Conservation (phyloP, 2,797 vertebrate species). For the Sparidentex hasta region DNA sequence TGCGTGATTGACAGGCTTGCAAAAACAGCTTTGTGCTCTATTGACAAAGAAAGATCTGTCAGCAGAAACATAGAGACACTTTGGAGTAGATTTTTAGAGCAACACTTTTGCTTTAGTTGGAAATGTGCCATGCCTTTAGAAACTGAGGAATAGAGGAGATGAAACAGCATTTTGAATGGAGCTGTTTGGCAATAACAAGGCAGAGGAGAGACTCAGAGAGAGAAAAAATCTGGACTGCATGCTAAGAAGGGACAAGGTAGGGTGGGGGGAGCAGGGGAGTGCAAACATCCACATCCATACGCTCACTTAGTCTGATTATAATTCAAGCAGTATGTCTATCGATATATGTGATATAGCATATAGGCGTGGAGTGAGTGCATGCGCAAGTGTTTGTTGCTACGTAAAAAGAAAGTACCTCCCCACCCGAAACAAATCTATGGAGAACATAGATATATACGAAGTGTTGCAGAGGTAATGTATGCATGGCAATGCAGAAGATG, state of each 20-base stretch:
- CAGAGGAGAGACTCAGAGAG: constrained; percentile 36
- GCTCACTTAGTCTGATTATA: constrained; percentile 34
- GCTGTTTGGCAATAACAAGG: constrained; percentile 51
- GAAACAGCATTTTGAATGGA: constrained; percentile 61
- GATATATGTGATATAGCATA: constrained; percentile 20
- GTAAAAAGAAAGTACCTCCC: background rate
- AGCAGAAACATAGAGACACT: constrained; percentile 30
- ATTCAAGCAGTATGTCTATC: constrained; percentile 36
- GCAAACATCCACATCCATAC: constrained; percentile 26
- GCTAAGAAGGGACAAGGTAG: constrained; percentile 14
- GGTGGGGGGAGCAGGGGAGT: constrained; percentile 7
- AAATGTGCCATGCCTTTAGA: constrained; percentile 53
- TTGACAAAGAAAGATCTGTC: constrained; percentile 41
- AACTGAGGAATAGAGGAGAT: constrained; percentile 50
- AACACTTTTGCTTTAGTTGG: constrained; percentile 34
- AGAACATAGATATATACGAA: constrained; percentile 29
- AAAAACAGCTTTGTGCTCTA: constrained; percentile 15
- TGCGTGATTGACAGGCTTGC: constrained; percentile 46
- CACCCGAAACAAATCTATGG: constrained; percentile 21
- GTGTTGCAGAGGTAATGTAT: constrained; percentile 40
- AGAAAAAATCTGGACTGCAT: constrained; percentile 48
- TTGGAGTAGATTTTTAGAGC: constrained; percentile 42
- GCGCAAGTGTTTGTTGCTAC: background rate
- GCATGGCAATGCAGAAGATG: constrained; percentile 50
- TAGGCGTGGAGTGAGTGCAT: constrained; percentile 9